Evolutionary conservation across 2,888 invertebrate genomes (phyloP).

Genomic region (Thymelicus lineola): DNA sequence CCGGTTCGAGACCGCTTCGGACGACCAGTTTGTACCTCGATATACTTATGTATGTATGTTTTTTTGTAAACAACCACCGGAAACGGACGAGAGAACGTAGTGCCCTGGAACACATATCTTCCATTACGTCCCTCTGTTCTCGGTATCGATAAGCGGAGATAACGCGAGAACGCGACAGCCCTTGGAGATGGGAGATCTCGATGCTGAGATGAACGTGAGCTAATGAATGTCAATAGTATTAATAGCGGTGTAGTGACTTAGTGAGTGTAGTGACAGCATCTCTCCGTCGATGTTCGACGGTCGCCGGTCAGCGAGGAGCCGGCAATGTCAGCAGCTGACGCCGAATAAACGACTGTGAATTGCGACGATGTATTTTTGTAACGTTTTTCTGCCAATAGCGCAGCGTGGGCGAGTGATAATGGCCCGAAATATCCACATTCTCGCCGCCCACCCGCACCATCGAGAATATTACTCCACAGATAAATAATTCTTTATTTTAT

Average conservation of each 20-base stretch:
- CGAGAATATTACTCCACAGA: conserved; percentile 69
- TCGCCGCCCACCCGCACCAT: conserved; percentile 69
- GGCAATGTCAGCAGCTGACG: conserved; percentile 64
- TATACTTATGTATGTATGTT: conserved; percentile 51
- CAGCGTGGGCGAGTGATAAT: conserved; percentile 76
- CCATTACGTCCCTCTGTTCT: conserved; percentile 77
- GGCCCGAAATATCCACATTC: conserved; percentile 76
- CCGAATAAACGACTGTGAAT: conserved; percentile 60
- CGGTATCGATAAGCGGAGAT: conserved; percentile 75
- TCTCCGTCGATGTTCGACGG: conserved; percentile 32
- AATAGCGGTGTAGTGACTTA: conserved; percentile 14
- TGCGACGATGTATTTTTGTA: conserved; percentile 74
- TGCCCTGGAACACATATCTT: conserved; percentile 80
- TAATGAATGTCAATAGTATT: conserved; percentile 29
- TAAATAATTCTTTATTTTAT: conserved; percentile 61
- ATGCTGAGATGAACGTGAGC: conserved; percentile 12
- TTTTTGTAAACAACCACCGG: conserved; percentile 83
- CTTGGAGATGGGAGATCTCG: conserved; percentile 29
- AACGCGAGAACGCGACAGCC: conserved; percentile 47
- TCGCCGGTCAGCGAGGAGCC: neutral
- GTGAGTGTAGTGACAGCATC: conserved; percentile 26
- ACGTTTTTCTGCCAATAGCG: conserved; percentile 77
- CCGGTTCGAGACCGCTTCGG: conserved; percentile 70
- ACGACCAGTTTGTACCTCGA: conserved; percentile 69
- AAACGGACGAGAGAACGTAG: conserved; percentile 74